phyloP scores from a whole-genome alignment of 2,888 invertebrate genomes.

The Hirtodrosophila confusa region DNA sequence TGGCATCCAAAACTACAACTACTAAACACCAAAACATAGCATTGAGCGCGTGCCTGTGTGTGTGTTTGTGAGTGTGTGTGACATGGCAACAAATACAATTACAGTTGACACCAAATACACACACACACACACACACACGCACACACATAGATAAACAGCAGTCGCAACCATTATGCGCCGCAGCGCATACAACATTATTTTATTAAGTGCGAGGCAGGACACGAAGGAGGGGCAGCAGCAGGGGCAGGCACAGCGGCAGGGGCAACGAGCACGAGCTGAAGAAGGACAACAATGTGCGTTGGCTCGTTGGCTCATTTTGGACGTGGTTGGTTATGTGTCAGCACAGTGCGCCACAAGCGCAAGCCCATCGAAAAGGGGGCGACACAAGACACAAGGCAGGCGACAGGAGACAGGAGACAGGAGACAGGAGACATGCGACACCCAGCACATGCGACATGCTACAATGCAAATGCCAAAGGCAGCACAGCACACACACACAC shows the following conservation, averaged over 20 bases:
- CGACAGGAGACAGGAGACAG: neutral
- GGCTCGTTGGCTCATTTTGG: constrained; percentile 36
- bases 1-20: constrained; percentile 4
- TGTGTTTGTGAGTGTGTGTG: constrained; percentile 26
- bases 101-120: constrained; percentile 52
- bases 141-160: constrained; percentile 21
- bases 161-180: constrained; percentile 56
- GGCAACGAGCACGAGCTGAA: too few species aligned
- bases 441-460: constrained; percentile 3
- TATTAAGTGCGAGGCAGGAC: constrained; percentile 64
- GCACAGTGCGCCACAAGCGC: constrained; percentile 30
- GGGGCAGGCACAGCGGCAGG: neutral
- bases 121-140: constrained; percentile 12
- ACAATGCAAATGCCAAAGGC: constrained; percentile 30
- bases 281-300: constrained; percentile 48
- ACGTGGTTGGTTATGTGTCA: constrained; percentile 42
- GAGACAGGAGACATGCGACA: constrained; percentile 11
- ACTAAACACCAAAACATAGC: constrained; percentile 21
- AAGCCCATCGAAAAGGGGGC: constrained; percentile 13
- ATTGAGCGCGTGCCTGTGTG: constrained; percentile 17
- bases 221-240: neutral
- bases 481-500: neutral
- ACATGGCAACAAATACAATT: constrained; percentile 53
- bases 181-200: constrained; percentile 70
- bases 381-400: constrained; percentile 8